Evolutionary conservation across 2,797 vertebrate genomes (phyloP), one percentile per base, ranked within the genome.

Genomic region (Pseudochirops corinnae): DNA sequence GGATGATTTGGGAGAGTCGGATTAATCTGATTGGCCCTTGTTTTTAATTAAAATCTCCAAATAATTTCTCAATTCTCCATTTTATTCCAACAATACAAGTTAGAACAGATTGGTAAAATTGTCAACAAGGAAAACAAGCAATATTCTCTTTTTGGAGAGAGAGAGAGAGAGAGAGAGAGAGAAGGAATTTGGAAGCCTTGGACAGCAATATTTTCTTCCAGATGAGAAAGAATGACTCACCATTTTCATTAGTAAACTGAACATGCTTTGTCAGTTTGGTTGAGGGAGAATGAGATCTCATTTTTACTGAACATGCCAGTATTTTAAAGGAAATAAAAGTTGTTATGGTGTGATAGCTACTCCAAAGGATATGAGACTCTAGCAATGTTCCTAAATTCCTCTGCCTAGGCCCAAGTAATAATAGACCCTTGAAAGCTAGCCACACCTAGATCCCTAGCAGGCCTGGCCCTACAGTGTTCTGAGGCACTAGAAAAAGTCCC

Each of bases 71-170:
- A 53, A 26, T 33, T 87, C n/a, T 92, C 93, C 21, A 92, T 55
- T 95, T 93, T 93, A 93, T 92, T 16, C 91, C 62, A 16, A 11
- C 94, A 92, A 11, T 33, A 56, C 92, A 58, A 55, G 67, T 74
- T 74, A 3, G 16, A 93, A 52, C 94, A 56, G 95, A 53, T 16
- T 90, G 60, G 62, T 62, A 90, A 93, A 90, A 95, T 39, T 31
- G 94, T 5, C 90, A 82, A 94, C 91, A 53, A 55, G 7, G 29
- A 92, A 93, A n/a, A 2, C 12, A 60, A 93, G 28, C 60, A 67
- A 67, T 91, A 24, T 10, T 94, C 57, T 3, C 26, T 96, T 91
- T 55, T 55, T 55, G 10, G 10, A 55, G 52, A 55, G 53, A 55
- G 53, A 53, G 53, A 53, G 53, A 53, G 29, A 1, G 82, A 91